Evolutionary conservation across 2,797 vertebrate species (phyloP).

Genomic region (Lagodon rhomboides): DNA sequence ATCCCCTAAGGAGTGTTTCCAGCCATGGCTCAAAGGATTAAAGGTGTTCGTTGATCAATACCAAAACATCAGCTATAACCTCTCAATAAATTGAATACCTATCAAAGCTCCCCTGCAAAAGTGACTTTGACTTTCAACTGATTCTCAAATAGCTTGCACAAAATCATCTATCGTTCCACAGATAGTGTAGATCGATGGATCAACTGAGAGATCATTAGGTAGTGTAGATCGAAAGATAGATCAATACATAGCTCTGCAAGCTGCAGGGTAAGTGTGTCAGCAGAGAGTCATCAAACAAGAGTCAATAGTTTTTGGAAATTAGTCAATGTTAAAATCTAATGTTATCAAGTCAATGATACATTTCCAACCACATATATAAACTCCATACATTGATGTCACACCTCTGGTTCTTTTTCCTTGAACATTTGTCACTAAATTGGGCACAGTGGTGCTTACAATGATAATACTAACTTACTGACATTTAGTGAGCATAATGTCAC

Average conservation of each 20-base stretch:
- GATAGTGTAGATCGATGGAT: too few species aligned
- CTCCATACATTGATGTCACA: too few species aligned
- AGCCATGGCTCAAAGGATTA: neutral
- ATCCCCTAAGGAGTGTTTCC: neutral
- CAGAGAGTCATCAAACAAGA: too few species aligned
- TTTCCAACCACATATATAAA: too few species aligned
- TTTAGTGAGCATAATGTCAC: neutral
- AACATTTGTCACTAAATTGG: neutral
- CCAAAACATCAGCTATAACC: neutral
- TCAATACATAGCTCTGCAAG: too few species aligned
- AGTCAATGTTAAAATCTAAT: too few species aligned
- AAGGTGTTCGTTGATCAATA: neutral
- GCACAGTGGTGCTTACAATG: neutral
- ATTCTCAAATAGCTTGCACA: neutral
- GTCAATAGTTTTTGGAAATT: too few species aligned
- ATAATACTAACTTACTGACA: neutral
- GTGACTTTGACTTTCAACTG: neutral
- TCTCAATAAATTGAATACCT: neutral
- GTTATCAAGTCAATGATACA: too few species aligned
- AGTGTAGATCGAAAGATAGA: too few species aligned
- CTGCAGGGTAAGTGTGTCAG: too few species aligned
- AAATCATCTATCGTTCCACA: neutral
- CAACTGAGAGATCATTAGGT: too few species aligned
- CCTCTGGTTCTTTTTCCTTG: neutral
- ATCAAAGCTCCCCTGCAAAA: neutral